Evolutionary conservation across 2,113 vertebrate genomes (phyloP), one percentile per base, ranked within the genome.

Genomic region (Salminus brasiliensis): DNA sequence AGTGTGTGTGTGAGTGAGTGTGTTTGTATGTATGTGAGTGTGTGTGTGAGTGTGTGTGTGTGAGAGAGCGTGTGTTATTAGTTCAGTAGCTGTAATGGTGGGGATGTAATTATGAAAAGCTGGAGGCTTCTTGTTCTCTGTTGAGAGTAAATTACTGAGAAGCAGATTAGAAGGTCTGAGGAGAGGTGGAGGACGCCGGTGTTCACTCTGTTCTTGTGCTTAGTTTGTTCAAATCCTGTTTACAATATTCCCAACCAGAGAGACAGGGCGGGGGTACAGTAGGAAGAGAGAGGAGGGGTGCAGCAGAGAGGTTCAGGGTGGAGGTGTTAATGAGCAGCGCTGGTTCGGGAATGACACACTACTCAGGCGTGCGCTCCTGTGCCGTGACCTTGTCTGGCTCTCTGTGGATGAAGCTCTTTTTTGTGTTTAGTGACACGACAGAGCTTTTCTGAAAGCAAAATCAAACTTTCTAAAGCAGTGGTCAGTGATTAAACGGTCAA

Each of bases 81-180:
- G 39, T 65, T 81, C 41, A 73, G 74, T 29, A 77, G 65, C 68
- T 81, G 74, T 53, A 81, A 84, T 73, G 57, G 25, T 25, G 15
- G 43, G n/a, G 34, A 52, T 71, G 43, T 18, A 13, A 49, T 81
- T 63, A 81, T 75, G 72, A 76, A 76, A 62, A 39, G 60, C 27
- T 9, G 4, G 29, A 70, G 57, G 45, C 29, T 41, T 63, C 25
- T 55, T 27, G 41, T n/a, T 43, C 53, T 75, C 59, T 18, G 6
- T 53, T 29, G 25, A 55, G 27, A 62, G 66, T 29, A 43, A 65
- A 65, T 45, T 23, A 76, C 66, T 80, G 59, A 49, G 39, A 71
- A 66, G 43, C n/a, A 49, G 23, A 52, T 32, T 52, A 66, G 53
- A 74, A 52, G 8, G 52, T 29, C 49, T 21, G 60, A 6, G 45